Evolutionary conservation across 2,888 invertebrate genomes (phyloP).

Genomic region (Hermaeophaga mercurialis): DNA sequence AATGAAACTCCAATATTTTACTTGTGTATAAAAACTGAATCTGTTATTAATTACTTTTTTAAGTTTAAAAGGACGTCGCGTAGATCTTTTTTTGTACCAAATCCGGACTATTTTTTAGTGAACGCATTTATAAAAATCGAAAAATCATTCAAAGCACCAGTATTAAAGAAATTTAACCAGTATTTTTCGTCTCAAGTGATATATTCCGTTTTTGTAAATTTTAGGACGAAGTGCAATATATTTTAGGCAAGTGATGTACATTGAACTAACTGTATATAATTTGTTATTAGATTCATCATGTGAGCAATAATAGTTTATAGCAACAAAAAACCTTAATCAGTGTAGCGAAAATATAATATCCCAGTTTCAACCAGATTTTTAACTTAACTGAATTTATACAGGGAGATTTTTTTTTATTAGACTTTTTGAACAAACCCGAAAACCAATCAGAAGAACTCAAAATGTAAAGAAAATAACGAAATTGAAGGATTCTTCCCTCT

Average conservation of each 20-base stretch:
- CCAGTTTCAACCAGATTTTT: neutral
- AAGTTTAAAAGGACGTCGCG: no score
- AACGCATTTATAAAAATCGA: conserved; percentile 12
- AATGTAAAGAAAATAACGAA: no score
- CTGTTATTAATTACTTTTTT: no score
- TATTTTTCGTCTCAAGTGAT: conserved; percentile 54
- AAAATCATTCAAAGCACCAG: conserved; percentile 43
- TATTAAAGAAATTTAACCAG: conserved; percentile 54
- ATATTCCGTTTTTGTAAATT: conserved; percentile 43
- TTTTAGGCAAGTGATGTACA: conserved; percentile 49
- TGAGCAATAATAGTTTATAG: conserved; percentile 45
- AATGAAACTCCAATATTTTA: no score
- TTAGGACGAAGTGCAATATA: conserved; percentile 54
- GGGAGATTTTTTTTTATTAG: no score
- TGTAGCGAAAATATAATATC: neutral
- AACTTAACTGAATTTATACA: no score
- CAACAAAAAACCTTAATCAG: neutral
- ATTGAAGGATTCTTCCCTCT: no score
- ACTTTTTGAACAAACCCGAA: no score
- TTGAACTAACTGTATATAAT: conserved; percentile 40
- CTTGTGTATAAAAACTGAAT: no score
- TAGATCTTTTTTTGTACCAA: no score
- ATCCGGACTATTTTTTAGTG: conserved; percentile 30
- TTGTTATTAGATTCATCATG: conserved; percentile 40
- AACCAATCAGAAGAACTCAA: no score